phyloP scores from a whole-genome alignment of 2,888 invertebrate species.

The Agonopterix subpropinquella region DNA sequence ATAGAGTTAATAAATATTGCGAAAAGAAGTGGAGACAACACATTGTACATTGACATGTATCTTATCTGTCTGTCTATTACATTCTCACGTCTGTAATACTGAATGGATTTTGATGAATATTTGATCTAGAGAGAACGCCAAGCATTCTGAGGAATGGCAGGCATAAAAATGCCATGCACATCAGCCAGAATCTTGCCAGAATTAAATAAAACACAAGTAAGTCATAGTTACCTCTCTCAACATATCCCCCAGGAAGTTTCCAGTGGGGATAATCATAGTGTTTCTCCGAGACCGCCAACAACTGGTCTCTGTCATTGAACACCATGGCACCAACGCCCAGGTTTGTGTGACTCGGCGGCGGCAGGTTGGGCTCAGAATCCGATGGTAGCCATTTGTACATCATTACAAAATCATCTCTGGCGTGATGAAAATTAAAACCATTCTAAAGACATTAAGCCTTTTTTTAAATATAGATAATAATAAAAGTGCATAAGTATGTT shows the following conservation, averaged over 20 bases:
- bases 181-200: not conserved
- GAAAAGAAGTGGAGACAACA: too few species aligned
- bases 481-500: not conserved
- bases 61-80: too few species aligned
- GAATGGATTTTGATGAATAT: too few species aligned
- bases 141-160: not conserved
- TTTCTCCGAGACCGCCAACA: constrained; percentile 89
- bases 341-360: constrained; percentile 84
- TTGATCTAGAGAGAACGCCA: too few species aligned
- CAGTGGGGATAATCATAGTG: constrained; percentile 80
- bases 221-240: constrained; percentile 81
- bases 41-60: too few species aligned
- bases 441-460: constrained; percentile 71
- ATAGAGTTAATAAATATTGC: too few species aligned
- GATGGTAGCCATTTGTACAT: constrained; percentile 88
- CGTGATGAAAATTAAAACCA: constrained; percentile 94
- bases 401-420: constrained; percentile 85
- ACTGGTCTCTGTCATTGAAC: constrained; percentile 81
- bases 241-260: constrained; percentile 96
- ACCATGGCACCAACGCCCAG: constrained; percentile 91
- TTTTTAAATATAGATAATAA: not conserved
- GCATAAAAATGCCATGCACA: not conserved
- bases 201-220: not conserved
- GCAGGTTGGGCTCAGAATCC: constrained; percentile 78
- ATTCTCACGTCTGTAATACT: too few species aligned